Conservation (phyloP, 2,888 invertebrate genomes). For the Biston stratarius region DNA sequence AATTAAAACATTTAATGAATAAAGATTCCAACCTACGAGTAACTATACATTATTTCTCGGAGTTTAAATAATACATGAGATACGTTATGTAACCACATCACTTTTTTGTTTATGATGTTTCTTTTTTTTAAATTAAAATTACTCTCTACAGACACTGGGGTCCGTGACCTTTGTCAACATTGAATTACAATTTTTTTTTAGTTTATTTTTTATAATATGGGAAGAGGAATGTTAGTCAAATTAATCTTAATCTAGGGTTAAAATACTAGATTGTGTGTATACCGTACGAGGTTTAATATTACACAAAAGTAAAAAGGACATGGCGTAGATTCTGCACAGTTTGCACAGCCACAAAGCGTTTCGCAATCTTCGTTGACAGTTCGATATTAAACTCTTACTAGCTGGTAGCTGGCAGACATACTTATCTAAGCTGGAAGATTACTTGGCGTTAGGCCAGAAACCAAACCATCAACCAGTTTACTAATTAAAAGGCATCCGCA, state of each 20-base stretch:
- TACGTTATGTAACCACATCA: neutral
- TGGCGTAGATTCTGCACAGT: neutral
- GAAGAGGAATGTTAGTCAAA: no score
- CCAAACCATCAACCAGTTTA: neutral
- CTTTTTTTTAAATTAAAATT: no score
- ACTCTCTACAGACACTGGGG: no score
- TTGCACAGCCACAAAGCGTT: slow-evolving; percentile 14
- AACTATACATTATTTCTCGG: no score
- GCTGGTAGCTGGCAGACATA: neutral
- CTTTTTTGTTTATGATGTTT: slow-evolving; percentile 1
- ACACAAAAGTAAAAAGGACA: neutral
- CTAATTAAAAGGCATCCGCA: neutral
- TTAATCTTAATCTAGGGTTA: no score
- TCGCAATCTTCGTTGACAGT: slow-evolving; percentile 8
- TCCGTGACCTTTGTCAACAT: no score
- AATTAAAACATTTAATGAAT: neutral
- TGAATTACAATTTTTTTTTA: no score
- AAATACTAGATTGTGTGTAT: no score
- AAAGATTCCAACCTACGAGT: no score
- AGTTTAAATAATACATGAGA: slow-evolving; percentile 5
- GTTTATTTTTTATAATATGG: no score
- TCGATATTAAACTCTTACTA: slow-evolving; percentile 10
- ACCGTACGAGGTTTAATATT: slow-evolving; percentile 5
- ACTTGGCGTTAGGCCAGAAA: slow-evolving; percentile 16
- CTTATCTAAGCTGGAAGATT: no score